phyloP scores from a whole-genome alignment of 2,888 invertebrate species.

The Drosophila flavopinicola region DNA sequence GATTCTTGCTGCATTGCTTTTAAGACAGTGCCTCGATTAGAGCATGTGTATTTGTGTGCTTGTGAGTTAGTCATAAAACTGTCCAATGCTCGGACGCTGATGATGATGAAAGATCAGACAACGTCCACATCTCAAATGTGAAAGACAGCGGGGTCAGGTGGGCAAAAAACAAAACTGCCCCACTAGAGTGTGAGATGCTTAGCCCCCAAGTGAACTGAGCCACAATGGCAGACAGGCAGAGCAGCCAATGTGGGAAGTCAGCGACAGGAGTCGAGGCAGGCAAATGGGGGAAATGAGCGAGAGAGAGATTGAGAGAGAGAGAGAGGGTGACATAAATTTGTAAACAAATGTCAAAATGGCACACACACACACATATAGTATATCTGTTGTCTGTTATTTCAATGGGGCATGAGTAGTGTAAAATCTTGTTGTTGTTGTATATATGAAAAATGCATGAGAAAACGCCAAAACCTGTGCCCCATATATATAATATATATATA shows the following conservation, averaged over 20 bases:
- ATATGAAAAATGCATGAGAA: slow-evolving; percentile 77
- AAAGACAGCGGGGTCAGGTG: slow-evolving; percentile 47
- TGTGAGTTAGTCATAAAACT: slow-evolving; percentile 46
- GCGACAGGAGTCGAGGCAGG: not conserved
- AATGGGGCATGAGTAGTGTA: slow-evolving; percentile 28
- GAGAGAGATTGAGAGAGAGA: slow-evolving; percentile 17
- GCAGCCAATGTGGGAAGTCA: not conserved
- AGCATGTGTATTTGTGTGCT: slow-evolving; percentile 1
- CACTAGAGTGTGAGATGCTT: slow-evolving; percentile 29
- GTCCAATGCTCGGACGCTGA: slow-evolving; percentile 57
- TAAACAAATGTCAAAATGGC: slow-evolving; percentile 82
- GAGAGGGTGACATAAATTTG: slow-evolving; percentile 65
- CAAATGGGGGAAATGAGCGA: slow-evolving; percentile 1
- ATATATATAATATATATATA: too few relatives aligned
- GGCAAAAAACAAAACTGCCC: slow-evolving; percentile 47
- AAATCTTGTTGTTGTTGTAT: slow-evolving; percentile 56
- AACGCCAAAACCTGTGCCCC: slow-evolving; percentile 39
- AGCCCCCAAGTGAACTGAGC: slow-evolving; percentile 19
- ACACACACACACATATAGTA: slow-evolving; percentile 48
- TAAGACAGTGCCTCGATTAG: not conserved
- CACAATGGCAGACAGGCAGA: slow-evolving; percentile 12
- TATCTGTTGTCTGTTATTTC: slow-evolving; percentile 35
- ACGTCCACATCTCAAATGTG: slow-evolving; percentile 54
- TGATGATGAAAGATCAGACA: slow-evolving; percentile 76
- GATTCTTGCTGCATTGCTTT: not conserved